These are phyloP conservation scores for Megastigmus dorsalis DNA, from an alignment of 2,888 invertebrate genomes.

Conservation along the genomic window DNA sequence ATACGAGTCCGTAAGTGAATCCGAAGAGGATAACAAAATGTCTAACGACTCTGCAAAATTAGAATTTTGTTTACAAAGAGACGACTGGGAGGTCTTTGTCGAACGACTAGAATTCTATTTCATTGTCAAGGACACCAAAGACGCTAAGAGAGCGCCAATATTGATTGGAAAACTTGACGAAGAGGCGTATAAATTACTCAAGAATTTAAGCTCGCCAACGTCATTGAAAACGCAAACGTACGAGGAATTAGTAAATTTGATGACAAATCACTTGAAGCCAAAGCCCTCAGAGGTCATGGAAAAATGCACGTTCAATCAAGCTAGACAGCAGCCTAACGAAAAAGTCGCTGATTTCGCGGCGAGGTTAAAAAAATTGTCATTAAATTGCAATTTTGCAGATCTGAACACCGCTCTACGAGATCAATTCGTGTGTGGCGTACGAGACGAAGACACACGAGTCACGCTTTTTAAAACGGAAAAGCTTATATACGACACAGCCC, in stretches of 20 bases:
- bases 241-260: constrained; percentile 47
- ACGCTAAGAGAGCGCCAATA: constrained; percentile 47
- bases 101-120: constrained; percentile 55
- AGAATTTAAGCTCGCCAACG: constrained; percentile 49
- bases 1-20: too few relatives aligned
- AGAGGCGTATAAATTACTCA: constrained; percentile 48
- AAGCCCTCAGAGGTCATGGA: too few relatives aligned
- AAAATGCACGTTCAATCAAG: too few relatives aligned
- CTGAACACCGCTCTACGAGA: too few relatives aligned
- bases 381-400: too few relatives aligned
- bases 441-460: too few relatives aligned
- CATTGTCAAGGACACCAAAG: constrained; percentile 52
- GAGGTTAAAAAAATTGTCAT: too few relatives aligned
- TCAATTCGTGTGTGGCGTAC: too few relatives aligned
- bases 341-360: too few relatives aligned
- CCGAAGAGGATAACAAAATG: background rate
- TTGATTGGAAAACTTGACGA: constrained; percentile 46
- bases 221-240: constrained; percentile 47
- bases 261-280: constrained; percentile 51
- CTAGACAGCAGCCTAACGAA: too few relatives aligned
- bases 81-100: constrained; percentile 47
- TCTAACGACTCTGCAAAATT: background rate
- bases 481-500: too few relatives aligned
- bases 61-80: constrained; percentile 27
- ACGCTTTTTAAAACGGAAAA: too few relatives aligned